Percentiles rank a stretch among this genome's conserved stretches.
Conservation (phyloP, 2,888 invertebrate species). For the Epinotia bilunana region DNA sequence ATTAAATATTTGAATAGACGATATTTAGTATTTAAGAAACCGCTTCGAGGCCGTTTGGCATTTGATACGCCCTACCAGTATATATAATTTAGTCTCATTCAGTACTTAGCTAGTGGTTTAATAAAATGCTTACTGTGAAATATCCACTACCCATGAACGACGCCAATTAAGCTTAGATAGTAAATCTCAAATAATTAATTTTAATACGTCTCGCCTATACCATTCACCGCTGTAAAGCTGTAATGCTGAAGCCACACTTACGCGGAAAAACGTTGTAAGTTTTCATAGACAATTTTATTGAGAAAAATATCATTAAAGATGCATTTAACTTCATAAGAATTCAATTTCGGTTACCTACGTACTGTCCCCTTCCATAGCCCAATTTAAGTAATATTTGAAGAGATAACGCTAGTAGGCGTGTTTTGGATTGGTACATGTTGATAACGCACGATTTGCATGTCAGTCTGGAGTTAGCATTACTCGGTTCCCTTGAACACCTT, state of each 20-base stretch:
- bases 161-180: slow-evolving; percentile 35
- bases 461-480: slow-evolving; percentile 5
- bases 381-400: too few species aligned
- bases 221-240: slow-evolving; percentile 25
- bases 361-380: too few species aligned
- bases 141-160: slow-evolving; percentile 13
- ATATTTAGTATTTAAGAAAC: background rate
- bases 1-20: too few species aligned
- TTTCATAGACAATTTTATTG: background rate
- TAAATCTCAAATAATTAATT: slow-evolving; percentile 37
- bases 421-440: background rate
- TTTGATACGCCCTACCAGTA: background rate
- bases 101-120: slow-evolving; percentile 2
- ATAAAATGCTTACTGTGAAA: slow-evolving; percentile 8
- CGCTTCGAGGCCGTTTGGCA: background rate
- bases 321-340: background rate
- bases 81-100: slow-evolving; percentile 5
- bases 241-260: slow-evolving; percentile 2
- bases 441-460: background rate
- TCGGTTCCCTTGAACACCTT: slow-evolving; percentile 27
- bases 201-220: slow-evolving; percentile 19
- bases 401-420: too few species aligned
- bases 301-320: background rate
- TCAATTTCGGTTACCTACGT: too few species aligned
- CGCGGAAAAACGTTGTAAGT: background rate